Base-by-base conservation (phyloP, 2,113 vertebrate species). In the Pelmatolapia mariae region DNA sequence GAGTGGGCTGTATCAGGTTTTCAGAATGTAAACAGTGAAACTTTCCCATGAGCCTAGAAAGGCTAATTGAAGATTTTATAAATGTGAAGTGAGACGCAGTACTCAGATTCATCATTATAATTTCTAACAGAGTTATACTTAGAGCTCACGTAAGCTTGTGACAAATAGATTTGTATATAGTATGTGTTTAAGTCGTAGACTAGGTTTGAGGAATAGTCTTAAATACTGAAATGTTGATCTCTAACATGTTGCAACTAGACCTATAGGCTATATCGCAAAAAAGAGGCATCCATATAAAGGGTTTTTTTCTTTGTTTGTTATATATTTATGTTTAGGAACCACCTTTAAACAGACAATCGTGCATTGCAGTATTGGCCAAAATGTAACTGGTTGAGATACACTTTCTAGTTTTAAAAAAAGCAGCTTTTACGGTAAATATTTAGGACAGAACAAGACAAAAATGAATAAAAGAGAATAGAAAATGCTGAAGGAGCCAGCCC, bases 21-120 rank as follows among this genome's bases (percentile, higher is more conserved):
- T 80, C 56, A 89, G 83, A 82, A 91, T 85, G 78, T 80, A 80
- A 87, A 91, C 45, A 66, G 79, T 54, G 78, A 89, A 91, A 66
- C 40, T 53, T 61, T 88, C 79, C 56, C 61, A 79, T 2, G 13
- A 43, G 52, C 53, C 24, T 45, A 4, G 5, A 47, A 82, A 50
- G 6, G n/a, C 36, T 59, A 52, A 66, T 43, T 57, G 82, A 56
- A 54, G 68, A 59, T 24, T 66, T 40, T 7, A 8, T 31, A 50
- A 68, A 71, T 71, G 19, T 73, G 24, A 79, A 31, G 43, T 79
- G 47, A 0, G 5, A 79, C 5, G 7, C 47, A 9, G 2, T 15
- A 22, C 43, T 26, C 24, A 50, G 0, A 76, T 31, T 78, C 16
- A 31, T 78, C 26, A 78, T 11, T 76, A 19, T 11, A 47, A 18